Percentiles rank a stretch among this genome's conserved stretches.
These are phyloP conservation scores for Pachyrhynchus sulphureomaculatus DNA, from an alignment of 1,140 invertebrate genomes.

Conservation along the genomic window DNA sequence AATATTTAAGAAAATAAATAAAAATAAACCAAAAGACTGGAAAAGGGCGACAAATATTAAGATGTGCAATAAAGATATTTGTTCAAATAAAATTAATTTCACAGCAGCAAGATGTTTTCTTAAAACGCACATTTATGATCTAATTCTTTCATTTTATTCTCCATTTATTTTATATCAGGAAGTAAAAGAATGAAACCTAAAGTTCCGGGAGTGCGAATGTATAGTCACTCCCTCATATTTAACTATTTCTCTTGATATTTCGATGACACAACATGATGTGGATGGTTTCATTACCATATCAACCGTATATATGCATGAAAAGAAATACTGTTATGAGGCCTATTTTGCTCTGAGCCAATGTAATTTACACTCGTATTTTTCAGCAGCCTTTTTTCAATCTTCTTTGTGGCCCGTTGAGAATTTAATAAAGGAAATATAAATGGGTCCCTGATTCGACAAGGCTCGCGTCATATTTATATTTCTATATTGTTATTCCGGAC, in stretches of 20 bases:
- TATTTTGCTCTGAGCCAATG: constrained; percentile 29
- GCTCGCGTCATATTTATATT: constrained; percentile 24
- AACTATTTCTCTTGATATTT: constrained; percentile 15
- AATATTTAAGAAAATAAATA: too few species aligned
- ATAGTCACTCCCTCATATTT: constrained; percentile 9
- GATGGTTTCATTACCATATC: constrained; percentile 29
- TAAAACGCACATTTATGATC: too few species aligned
- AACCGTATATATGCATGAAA: constrained; percentile 23
- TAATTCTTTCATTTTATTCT: too few species aligned
- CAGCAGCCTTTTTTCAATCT: constrained; percentile 25
- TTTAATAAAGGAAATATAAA: constrained; percentile 34
- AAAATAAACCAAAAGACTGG: too few species aligned
- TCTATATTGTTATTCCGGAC: constrained; percentile 13
- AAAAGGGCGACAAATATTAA: too few species aligned
- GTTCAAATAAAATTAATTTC: too few species aligned
- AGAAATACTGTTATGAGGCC: constrained; percentile 29
- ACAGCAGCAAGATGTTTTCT: too few species aligned
- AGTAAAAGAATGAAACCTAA: background rate
- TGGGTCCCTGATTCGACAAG: constrained; percentile 23
- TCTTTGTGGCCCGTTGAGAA: constrained; percentile 23
- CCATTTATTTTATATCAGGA: background rate
- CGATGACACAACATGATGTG: constrained; percentile 17
- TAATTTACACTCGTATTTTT: constrained; percentile 29
- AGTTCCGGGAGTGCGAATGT: background rate
- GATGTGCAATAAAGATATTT: too few species aligned